phyloP scores from a whole-genome alignment of 1,140 invertebrate species.

The Hyposmocoma kahamanoa region DNA sequence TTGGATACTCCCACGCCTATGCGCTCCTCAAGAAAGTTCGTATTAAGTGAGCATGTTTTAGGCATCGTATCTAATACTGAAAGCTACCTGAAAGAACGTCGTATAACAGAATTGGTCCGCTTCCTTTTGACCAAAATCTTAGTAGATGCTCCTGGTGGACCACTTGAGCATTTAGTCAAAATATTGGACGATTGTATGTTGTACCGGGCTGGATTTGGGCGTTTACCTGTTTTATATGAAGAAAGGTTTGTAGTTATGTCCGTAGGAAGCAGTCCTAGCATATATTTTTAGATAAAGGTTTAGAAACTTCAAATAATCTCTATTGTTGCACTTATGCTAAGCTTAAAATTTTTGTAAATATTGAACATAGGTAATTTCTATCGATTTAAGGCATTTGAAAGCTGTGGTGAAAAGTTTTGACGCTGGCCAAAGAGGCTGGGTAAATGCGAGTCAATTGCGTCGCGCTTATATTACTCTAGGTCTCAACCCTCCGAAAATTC shows the following conservation, averaged over 20 bases:
- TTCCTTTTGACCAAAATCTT: slow-evolving; percentile 50
- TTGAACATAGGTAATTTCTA: too few species aligned
- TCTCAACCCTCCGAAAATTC: slow-evolving; percentile 20
- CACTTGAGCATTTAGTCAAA: slow-evolving; percentile 39
- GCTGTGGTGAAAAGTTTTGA: slow-evolving; percentile 61
- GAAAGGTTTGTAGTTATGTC: slow-evolving; percentile 25
- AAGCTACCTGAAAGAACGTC: slow-evolving; percentile 46
- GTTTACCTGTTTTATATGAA: slow-evolving; percentile 50
- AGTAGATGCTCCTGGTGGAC: slow-evolving; percentile 31
- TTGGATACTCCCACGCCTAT: too few species aligned
- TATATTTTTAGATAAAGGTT: background rate
- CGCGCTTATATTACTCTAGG: slow-evolving; percentile 43
- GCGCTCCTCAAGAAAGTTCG: slow-evolving; percentile 21
- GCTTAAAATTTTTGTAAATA: background rate
- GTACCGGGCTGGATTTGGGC: slow-evolving; percentile 45
- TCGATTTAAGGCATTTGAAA: slow-evolving; percentile 52
- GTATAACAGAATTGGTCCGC: slow-evolving; percentile 50
- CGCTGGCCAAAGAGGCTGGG: slow-evolving; percentile 50
- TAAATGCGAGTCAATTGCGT: slow-evolving; percentile 43
- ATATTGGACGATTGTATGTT: slow-evolving; percentile 56
- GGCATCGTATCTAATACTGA: slow-evolving; percentile 44
- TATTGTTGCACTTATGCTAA: background rate
- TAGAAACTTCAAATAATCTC: background rate
- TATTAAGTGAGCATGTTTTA: slow-evolving; percentile 34
- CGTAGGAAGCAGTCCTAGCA: background rate